Evolutionary conservation across 23 tunicate genomes (phyloP).

Genomic region (Phallusia fumigata): DNA sequence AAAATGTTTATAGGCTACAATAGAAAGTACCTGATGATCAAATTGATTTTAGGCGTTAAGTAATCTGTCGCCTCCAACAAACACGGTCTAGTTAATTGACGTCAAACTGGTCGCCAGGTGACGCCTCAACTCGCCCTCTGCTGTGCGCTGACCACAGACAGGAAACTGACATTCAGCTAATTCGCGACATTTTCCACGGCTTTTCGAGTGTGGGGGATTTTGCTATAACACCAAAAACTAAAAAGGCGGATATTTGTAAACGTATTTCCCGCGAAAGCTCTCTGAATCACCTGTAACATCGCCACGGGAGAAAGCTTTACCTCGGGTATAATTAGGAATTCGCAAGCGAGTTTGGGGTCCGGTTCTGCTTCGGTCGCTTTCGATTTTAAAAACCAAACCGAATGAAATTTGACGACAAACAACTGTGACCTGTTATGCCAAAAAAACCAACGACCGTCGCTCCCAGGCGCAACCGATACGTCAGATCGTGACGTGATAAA

Average conservation of each 20-base stretch:
- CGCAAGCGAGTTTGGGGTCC: not conserved
- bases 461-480: not conserved
- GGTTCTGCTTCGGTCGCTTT: not conserved
- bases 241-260: not conserved
- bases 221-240: not conserved
- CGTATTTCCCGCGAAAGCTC: not conserved
- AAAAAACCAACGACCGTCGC: not conserved
- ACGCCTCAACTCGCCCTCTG: not conserved
- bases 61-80: not conserved
- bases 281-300: not conserved
- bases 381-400: not conserved
- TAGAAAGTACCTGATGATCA: too few relatives aligned
- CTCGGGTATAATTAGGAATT: not conserved
- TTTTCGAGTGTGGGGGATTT: too few relatives aligned
- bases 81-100: conserved; percentile 3
- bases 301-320: not conserved
- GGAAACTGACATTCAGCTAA: not conserved
- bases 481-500: not conserved
- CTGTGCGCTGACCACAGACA: not conserved
- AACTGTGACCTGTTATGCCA: not conserved
- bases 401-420: not conserved
- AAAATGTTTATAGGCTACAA: too few relatives aligned
- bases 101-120: not conserved
- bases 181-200: not conserved
- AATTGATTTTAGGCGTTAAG: too few relatives aligned